Conservation (phyloP, 1,140 invertebrate genomes). For the Zeugodacus cucurbitae region DNA sequence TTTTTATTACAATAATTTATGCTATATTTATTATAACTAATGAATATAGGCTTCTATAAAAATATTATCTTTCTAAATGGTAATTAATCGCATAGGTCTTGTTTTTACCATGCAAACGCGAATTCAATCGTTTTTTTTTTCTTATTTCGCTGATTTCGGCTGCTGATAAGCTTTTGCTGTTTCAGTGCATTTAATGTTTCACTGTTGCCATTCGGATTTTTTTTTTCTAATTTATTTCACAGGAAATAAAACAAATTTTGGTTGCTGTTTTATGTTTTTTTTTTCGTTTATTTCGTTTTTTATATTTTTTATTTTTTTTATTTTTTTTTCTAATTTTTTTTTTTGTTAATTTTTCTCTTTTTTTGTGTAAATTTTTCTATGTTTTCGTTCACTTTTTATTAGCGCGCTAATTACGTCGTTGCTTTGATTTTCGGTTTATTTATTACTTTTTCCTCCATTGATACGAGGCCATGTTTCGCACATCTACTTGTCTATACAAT, state of each 20-base stretch:
- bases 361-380: background rate
- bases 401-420: background rate
- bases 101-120: background rate
- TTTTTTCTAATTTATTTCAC: background rate
- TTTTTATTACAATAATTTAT: background rate
- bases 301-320: background rate
- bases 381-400: background rate
- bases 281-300: background rate
- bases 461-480: background rate
- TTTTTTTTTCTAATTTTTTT: background rate
- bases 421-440: background rate
- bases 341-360: background rate
- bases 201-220: background rate
- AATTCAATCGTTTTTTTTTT: background rate
- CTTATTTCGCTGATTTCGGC: background rate
- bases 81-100: background rate
- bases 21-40: background rate
- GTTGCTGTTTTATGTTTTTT: background rate
- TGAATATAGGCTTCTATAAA: background rate
- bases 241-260: background rate
- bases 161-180: background rate
- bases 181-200: background rate
- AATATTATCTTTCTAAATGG: background rate
- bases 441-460: background rate
- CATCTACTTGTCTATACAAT: background rate